Evolutionary conservation across 2,113 vertebrate genomes (phyloP).

Genomic region (Pimephales promelas): DNA sequence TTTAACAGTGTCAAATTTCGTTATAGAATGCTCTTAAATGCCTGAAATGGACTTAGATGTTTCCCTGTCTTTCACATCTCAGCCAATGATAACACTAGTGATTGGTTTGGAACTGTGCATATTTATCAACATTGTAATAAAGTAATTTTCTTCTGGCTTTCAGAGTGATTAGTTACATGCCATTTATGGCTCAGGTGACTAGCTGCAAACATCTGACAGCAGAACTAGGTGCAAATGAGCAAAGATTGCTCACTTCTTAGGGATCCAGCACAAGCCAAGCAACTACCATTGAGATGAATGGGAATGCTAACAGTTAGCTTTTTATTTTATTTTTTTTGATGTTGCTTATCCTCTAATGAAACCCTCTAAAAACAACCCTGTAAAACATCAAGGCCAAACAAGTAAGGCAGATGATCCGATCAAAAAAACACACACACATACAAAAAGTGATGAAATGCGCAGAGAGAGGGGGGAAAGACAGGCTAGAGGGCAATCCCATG

Average conservation of each 20-base stretch:
- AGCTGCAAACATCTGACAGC: too few relatives aligned
- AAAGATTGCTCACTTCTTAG: neutral
- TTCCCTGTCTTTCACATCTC: neutral
- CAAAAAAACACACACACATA: neutral
- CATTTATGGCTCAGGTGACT: neutral
- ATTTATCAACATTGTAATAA: neutral
- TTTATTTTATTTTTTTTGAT: constrained; percentile 6
- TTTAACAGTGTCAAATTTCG: neutral
- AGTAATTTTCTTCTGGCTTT: neutral
- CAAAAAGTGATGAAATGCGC: neutral
- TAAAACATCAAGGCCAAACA: constrained; percentile 42
- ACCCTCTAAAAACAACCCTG: constrained; percentile 1
- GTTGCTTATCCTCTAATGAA: neutral
- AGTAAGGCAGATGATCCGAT: constrained; percentile 37
- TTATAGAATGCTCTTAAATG: neutral
- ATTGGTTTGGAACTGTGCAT: neutral
- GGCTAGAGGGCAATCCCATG: constrained; percentile 35
- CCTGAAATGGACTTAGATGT: neutral
- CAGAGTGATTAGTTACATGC: neutral
- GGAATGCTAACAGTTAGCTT: too few relatives aligned
- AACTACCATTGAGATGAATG: neutral
- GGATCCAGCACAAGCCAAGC: neutral
- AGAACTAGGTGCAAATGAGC: neutral
- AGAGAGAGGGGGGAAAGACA: neutral
- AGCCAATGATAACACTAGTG: constrained; percentile 11